phyloP scores from a whole-genome alignment of 2,113 vertebrate genomes.

The Hippocampus barbouri region DNA sequence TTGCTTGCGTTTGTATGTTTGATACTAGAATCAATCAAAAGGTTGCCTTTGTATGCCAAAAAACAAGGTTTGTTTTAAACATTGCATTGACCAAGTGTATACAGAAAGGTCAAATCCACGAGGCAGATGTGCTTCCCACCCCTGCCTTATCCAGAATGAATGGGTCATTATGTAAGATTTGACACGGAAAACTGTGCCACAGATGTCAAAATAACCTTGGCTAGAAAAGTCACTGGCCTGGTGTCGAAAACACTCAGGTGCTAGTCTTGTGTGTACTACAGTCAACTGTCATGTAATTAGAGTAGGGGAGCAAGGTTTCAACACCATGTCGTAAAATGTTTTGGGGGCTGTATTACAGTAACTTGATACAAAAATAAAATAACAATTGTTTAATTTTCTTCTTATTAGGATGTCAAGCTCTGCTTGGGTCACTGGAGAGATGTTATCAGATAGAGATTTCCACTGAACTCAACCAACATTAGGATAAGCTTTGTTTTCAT shows the following conservation, averaged over 20 bases:
- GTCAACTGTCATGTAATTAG: slow-evolving; percentile 25
- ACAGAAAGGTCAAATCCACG: neutral
- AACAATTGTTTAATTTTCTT: neutral
- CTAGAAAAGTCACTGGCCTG: neutral
- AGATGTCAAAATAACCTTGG: neutral
- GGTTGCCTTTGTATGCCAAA: too few species aligned
- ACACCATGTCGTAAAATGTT: neutral
- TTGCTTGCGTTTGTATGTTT: too few species aligned
- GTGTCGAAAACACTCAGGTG: slow-evolving; percentile 16
- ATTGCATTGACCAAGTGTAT: neutral
- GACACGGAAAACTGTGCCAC: neutral
- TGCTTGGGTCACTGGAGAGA: neutral
- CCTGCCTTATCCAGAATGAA: neutral
- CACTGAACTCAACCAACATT: neutral
- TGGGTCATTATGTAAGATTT: neutral
- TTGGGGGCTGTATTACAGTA: neutral
- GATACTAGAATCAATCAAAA: too few species aligned
- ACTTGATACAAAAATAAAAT: neutral
- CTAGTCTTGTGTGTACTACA: slow-evolving; percentile 13
- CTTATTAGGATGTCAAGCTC: neutral
- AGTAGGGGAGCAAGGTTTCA: neutral
- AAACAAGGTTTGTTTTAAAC: neutral
- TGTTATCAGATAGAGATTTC: neutral
- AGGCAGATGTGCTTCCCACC: neutral
- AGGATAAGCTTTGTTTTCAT: neutral